These are phyloP conservation scores for Scolopax bukidnonensis DNA, from an alignment of 2,797 vertebrate species.

Conservation along the genomic window DNA sequence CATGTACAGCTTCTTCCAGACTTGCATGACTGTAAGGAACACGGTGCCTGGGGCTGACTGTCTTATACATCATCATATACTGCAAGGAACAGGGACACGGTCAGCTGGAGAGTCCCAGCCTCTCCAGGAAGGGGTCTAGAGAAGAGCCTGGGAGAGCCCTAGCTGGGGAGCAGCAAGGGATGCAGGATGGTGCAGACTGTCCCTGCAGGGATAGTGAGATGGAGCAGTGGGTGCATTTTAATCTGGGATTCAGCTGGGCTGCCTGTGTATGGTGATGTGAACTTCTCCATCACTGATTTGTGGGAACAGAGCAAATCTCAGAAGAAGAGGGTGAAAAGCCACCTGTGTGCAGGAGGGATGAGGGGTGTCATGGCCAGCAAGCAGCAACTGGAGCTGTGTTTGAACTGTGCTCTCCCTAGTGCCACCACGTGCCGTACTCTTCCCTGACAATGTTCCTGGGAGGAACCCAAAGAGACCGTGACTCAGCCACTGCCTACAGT, in stretches of 20 bases:
- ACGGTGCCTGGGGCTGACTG: background rate
- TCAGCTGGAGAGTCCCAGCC: background rate
- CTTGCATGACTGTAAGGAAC: constrained; percentile 81
- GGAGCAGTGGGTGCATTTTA: background rate
- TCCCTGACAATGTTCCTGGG: constrained; percentile 86
- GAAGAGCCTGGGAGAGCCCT: background rate
- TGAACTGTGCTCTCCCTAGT: constrained; percentile 68
- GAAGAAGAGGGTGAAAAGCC: background rate
- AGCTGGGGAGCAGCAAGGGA: background rate
- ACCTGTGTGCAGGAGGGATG: background rate
- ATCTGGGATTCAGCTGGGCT: background rate
- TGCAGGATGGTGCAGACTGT: background rate
- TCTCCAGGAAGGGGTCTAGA: background rate
- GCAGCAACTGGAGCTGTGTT: background rate
- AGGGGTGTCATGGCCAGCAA: background rate
- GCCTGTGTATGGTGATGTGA: background rate
- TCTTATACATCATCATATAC: background rate
- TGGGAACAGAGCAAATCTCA: background rate
- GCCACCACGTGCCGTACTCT: constrained; percentile 80
- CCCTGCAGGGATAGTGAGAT: background rate
- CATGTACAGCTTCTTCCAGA: constrained; percentile 80
- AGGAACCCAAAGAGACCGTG: constrained; percentile 78
- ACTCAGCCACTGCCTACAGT: constrained; percentile 85
- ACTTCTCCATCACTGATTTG: background rate
- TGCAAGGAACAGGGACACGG: fast-evolving